phyloP scores from a whole-genome alignment of 2,888 invertebrate species.

The Linyphia triangularis region DNA sequence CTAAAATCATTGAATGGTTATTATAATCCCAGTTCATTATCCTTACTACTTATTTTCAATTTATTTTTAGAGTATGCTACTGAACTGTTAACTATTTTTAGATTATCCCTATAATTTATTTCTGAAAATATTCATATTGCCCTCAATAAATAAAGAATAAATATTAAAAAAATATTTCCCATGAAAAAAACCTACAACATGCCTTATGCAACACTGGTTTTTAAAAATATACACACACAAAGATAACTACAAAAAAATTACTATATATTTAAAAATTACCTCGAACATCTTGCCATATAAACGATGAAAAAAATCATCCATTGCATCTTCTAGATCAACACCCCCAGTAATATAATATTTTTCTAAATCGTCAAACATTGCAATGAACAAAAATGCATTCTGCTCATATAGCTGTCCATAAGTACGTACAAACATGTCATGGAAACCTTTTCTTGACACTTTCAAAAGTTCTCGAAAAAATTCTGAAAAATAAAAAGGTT shows the following conservation, averaged over 20 bases:
- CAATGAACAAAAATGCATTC: constrained; percentile 94
- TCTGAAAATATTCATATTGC: no score
- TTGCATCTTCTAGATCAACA: constrained; percentile 89
- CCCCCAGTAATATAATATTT: constrained; percentile 92
- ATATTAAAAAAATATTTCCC: no score
- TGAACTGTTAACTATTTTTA: no score
- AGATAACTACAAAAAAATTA: background rate
- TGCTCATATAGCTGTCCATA: constrained; percentile 97
- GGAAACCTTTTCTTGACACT: constrained; percentile 91
- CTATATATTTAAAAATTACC: constrained; percentile 49
- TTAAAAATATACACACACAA: background rate
- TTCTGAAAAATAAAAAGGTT: constrained; percentile 82
- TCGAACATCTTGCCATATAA: constrained; percentile 96
- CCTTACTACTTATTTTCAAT: no score
- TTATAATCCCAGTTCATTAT: no score
- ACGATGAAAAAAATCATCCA: constrained; percentile 95
- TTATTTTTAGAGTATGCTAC: no score
- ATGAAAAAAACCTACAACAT: no score
- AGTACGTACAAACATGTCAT: constrained; percentile 96
- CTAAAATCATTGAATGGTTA: no score
- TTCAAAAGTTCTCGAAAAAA: constrained; percentile 92
- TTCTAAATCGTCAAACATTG: constrained; percentile 93
- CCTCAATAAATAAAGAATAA: no score
- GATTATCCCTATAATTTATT: no score
- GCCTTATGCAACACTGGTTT: background rate